Base-by-base conservation (phyloP, 2,113 vertebrate genomes). In the Columbina picui region DNA sequence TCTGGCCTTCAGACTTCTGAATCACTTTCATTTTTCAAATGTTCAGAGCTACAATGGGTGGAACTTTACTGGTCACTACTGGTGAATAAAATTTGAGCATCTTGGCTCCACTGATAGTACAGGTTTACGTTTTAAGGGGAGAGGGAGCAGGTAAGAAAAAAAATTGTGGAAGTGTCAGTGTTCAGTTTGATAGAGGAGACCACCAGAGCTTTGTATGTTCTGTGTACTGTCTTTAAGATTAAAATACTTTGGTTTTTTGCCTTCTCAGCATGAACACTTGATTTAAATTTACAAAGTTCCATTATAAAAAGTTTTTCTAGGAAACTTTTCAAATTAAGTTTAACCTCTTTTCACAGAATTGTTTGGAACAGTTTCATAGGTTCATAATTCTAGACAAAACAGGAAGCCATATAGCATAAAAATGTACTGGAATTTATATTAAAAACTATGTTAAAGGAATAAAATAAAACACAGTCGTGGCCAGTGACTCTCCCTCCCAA, bases 341-440 rank as follows among this genome's bases (percentile, higher is more conserved):
- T 86, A 87, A 92, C 96, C 76, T 96, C 47, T 85, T 73, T 93
- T 91, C 87, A 67, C 77, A 50, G 76, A 85, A 89, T 89, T 94
- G 60, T 78, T 93, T 96, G 94, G 92, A 96, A 79, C 30, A 18
- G 45, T 90, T 89, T 94, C 68, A 55, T 78, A 65, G 88, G 75
- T 86, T 97, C 94, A 68, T 97, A 97, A 98, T 98, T 97, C 98
- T 97, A 98, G 97, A 98, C 96, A 95, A 97, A 97, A 97, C 97
- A 98, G 96, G 97, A 97, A 95, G 93, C 90, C 96, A 97, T 91
- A 74, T 81, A 88, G 69, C 68, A 75, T 92, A 50, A 93, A 91
- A 93, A 74, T 38, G 27, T 89, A 74, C 71, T 94, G 68, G 88
- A 88, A 84, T 81, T 95, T 90, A 57, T 84, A 71, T 94, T 90